Evolutionary conservation across 2,113 vertebrate genomes (phyloP).

Genomic region (Heteronetta atricapilla): DNA sequence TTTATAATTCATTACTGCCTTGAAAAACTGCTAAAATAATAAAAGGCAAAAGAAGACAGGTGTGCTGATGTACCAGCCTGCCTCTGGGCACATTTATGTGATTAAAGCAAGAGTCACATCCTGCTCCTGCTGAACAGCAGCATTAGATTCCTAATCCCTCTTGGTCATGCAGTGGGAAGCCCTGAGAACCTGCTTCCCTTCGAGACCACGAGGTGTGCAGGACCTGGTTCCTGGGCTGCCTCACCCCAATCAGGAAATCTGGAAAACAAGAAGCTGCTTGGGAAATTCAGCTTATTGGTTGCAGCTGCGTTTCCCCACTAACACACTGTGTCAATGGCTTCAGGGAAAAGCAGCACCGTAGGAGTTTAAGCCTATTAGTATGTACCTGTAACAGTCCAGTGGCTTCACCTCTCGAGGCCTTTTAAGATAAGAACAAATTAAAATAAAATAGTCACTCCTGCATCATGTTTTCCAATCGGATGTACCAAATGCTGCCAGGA

Average conservation of each 20-base stretch:
- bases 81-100: not conserved
- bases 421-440: not conserved
- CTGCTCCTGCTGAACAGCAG: not conserved
- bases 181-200: not conserved
- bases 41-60: not conserved
- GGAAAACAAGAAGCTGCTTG: not conserved
- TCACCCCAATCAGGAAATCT: not conserved
- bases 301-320: not conserved
- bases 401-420: not conserved
- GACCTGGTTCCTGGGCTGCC: not conserved
- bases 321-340: not conserved
- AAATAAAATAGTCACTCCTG: not conserved
- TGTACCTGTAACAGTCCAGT: not conserved
- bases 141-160: constrained; percentile 25
- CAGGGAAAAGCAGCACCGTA: not conserved
- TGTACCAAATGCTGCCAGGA: not conserved
- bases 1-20: not conserved
- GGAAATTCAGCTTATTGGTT: not conserved
- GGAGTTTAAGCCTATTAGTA: not conserved
- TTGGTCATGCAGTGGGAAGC: constrained; percentile 1
- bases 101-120: constrained; percentile 52
- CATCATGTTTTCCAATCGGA: not conserved
- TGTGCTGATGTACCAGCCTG: not conserved
- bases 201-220: not conserved
- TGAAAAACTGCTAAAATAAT: not conserved